Percentiles rank a stretch among this genome's conserved stretches.
Evolutionary conservation across 2,797 vertebrate species (phyloP).

Genomic region (Alectoris magna): DNA sequence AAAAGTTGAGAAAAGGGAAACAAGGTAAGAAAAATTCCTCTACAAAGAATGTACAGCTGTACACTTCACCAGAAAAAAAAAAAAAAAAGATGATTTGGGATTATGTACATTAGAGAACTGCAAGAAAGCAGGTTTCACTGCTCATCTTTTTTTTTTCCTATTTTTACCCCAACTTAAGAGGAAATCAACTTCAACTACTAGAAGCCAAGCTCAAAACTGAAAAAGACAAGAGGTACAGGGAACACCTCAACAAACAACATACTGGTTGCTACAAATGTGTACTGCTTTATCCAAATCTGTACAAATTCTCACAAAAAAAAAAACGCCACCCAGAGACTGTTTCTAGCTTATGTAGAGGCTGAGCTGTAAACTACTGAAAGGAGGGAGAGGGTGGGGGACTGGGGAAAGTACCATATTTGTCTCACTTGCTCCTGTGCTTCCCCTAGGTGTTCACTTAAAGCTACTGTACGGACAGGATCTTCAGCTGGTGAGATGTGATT

Average conservation of each 20-base stretch:
- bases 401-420: not conserved
- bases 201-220: not conserved
- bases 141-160: not conserved
- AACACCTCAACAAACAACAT: not conserved
- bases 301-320: not conserved
- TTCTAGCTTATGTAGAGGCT: not conserved
- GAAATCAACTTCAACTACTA: not conserved
- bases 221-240: not conserved
- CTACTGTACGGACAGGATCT: not conserved
- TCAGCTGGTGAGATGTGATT: not conserved
- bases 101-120: not conserved
- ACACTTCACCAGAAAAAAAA: not conserved
- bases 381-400: rapidly evolving
- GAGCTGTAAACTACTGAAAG: not conserved
- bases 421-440: not conserved
- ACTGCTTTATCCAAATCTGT: not conserved
- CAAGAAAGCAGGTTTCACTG: not conserved
- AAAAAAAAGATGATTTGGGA: not conserved
- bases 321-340: not conserved
- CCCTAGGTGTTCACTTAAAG: not conserved
- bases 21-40: not conserved
- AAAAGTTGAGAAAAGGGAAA: not conserved
- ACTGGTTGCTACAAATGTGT: not conserved
- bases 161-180: not conserved
- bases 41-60: not conserved